Percentiles rank a stretch among this genome's conserved stretches.
phyloP scores from a whole-genome alignment of 1,140 invertebrate genomes.

The Batillaria attramentaria region DNA sequence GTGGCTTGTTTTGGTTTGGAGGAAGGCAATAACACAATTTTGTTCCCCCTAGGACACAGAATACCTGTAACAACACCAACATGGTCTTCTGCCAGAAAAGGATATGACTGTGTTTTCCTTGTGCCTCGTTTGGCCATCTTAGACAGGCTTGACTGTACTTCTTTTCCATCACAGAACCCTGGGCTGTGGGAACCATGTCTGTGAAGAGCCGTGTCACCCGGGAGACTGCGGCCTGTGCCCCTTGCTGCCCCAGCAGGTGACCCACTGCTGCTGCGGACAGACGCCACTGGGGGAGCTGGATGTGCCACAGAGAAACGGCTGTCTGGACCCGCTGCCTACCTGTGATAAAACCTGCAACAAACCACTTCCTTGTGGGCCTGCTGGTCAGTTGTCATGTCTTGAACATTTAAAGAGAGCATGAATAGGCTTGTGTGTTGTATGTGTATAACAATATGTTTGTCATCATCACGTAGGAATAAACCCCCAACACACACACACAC shows the following conservation, averaged over 20 bases:
- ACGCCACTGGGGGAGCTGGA: conserved; percentile 72
- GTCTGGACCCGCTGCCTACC: conserved; percentile 88
- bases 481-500: no score
- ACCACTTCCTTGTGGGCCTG: conserved; percentile 84
- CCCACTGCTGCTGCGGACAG: conserved; percentile 89
- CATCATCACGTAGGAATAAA: neutral
- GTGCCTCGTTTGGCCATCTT: no score
- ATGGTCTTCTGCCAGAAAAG: no score
- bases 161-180: conserved; percentile 44
- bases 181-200: conserved; percentile 70
- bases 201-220: conserved; percentile 66
- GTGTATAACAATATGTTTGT: neutral
- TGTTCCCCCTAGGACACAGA: no score
- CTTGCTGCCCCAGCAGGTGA: conserved; percentile 73
- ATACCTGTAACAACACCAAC: no score
- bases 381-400: conserved; percentile 72
- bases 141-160: no score
- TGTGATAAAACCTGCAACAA: conserved; percentile 88
- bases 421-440: neutral
- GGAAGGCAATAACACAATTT: no score
- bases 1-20: no score
- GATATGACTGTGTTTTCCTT: no score
- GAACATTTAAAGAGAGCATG: no score
- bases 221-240: conserved; percentile 64
- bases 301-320: conserved; percentile 74